These are phyloP conservation scores for Spongilla lacustris DNA, from an alignment of 37 sponge, comb jelly and placozoan genomes.

Conservation along the genomic window DNA sequence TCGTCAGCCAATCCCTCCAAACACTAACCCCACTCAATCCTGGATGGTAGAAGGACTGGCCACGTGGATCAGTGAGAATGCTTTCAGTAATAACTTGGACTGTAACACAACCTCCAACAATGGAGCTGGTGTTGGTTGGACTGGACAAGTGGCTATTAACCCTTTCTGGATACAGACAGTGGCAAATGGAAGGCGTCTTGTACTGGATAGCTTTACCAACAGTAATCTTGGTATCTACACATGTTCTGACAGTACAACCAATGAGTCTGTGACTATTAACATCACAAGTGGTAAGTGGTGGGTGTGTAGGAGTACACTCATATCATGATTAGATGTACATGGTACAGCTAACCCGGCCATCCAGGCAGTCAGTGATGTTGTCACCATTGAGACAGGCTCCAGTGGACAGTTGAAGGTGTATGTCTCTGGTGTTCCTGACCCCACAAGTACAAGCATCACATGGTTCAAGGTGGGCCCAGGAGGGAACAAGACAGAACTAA, in stretches of 20 bases:
- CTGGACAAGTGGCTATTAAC: neutral
- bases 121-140: slow-evolving; percentile 24
- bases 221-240: slow-evolving; percentile 12
- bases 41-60: slow-evolving; percentile 51
- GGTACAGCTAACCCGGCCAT: neutral
- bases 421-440: neutral
- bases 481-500: neutral
- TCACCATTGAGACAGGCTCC: neutral
- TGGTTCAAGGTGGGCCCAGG: neutral
- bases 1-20: neutral
- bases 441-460: neutral
- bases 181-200: neutral
- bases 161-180: neutral
- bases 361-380: neutral
- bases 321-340: neutral
- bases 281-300: slow-evolving; percentile 14
- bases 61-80: neutral
- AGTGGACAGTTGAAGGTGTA: neutral
- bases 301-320: neutral
- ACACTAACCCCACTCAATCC: neutral
- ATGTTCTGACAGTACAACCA: slow-evolving; percentile 10
- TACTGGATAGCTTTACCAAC: neutral
- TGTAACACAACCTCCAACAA: slow-evolving; percentile 34
- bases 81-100: neutral
- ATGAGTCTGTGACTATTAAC: neutral